Evolutionary conservation across 2,113 vertebrate species (phyloP).

Genomic region (Piaya cayana): DNA sequence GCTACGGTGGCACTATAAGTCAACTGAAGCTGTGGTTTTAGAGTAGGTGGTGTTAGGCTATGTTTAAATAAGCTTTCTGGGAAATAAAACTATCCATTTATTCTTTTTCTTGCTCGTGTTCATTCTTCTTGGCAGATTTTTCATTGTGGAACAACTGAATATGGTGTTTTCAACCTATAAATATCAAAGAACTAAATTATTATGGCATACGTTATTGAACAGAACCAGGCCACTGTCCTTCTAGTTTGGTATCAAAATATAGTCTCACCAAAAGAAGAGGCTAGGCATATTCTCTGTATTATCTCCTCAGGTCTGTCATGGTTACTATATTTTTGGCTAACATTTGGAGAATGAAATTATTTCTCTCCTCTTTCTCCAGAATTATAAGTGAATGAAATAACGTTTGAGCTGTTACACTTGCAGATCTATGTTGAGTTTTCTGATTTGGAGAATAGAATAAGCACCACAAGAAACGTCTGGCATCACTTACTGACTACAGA

Average conservation of each 20-base stretch:
- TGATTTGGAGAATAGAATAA: constrained; percentile 24
- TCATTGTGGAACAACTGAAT: background rate
- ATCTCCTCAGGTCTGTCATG: background rate
- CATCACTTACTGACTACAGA: background rate
- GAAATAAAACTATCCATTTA: background rate
- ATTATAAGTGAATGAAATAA: background rate
- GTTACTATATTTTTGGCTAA: background rate
- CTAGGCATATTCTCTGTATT: background rate
- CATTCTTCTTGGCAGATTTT: background rate
- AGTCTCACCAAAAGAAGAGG: background rate
- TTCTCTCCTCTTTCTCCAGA: background rate
- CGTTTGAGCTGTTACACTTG: constrained; percentile 25
- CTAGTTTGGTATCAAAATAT: background rate
- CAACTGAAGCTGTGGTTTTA: background rate
- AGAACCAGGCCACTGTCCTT: background rate
- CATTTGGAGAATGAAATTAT: background rate
- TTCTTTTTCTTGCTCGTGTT: background rate
- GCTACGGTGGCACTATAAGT: background rate
- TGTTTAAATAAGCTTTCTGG: background rate
- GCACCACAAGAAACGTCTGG: background rate
- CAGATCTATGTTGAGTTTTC: constrained; percentile 28
- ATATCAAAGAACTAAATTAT: background rate
- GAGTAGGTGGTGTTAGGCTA: background rate
- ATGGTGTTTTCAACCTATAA: background rate
- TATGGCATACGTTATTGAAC: background rate